Conservation (phyloP, 2,797 vertebrate genomes). For the Anniella stebbinsi region DNA sequence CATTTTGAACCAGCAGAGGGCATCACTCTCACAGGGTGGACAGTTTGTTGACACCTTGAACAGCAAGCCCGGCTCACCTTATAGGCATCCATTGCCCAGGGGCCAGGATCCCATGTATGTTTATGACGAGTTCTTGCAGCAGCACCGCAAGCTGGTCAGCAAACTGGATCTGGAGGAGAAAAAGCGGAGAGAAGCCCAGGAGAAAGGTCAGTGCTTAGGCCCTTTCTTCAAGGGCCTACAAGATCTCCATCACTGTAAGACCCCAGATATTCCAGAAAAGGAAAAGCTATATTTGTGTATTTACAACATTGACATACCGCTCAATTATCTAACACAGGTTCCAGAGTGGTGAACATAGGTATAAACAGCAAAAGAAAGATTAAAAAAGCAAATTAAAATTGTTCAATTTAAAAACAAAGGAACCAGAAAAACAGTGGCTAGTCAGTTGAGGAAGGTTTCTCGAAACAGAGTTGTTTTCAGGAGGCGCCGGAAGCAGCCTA, state of each 20-base stretch:
- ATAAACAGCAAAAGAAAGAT: too few relatives aligned
- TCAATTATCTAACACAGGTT: too few relatives aligned
- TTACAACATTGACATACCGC: too few relatives aligned
- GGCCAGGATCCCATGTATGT: constrained; percentile 85
- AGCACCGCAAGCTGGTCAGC: constrained; percentile 92
- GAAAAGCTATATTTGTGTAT: background rate
- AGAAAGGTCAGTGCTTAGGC: constrained; percentile 86
- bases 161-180: constrained; percentile 96
- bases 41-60: constrained; percentile 83
- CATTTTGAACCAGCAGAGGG: constrained; percentile 91
- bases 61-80: constrained; percentile 81
- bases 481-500: too few relatives aligned
- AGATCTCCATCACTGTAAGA: too few relatives aligned
- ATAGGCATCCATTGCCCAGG: constrained; percentile 75
- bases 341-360: too few relatives aligned
- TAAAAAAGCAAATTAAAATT: too few relatives aligned
- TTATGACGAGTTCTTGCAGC: constrained; percentile 93
- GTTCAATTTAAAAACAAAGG: too few relatives aligned
- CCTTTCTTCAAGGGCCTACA: background rate
- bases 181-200: constrained; percentile 89
- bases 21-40: constrained; percentile 80
- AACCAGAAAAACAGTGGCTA: too few relatives aligned
- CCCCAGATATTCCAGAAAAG: background rate
- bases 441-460: too few relatives aligned
- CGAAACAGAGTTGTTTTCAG: too few relatives aligned